Conservation (phyloP, 2,113 vertebrate genomes). For the Pseudopodoces humilis region DNA sequence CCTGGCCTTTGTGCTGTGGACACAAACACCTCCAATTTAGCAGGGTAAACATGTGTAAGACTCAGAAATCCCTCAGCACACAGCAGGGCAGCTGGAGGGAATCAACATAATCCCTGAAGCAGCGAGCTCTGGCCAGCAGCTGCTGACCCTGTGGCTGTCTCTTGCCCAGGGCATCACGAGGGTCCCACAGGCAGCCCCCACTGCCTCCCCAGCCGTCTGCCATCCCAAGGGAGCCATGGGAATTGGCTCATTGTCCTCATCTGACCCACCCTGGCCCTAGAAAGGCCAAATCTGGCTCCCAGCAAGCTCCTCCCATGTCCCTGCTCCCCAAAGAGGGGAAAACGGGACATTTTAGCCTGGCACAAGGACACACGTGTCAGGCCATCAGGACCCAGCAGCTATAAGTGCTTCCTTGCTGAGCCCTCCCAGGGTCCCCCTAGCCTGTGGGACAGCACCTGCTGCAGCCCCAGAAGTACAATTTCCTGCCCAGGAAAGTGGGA, state of each 20-base stretch:
- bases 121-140: not conserved
- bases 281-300: not conserved
- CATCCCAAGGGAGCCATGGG: rapidly evolving
- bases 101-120: not conserved
- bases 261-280: not conserved
- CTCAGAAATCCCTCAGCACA: not conserved
- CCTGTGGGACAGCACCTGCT: rapidly evolving
- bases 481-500: not conserved
- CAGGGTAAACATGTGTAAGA: not conserved
- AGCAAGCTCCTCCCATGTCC: not conserved
- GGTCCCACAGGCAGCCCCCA: rapidly evolving
- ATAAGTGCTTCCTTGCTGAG: rapidly evolving
- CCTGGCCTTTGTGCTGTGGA: not conserved
- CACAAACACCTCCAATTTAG: not conserved
- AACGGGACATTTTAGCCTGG: rapidly evolving
- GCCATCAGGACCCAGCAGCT: not conserved
- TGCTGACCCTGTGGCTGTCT: rapidly evolving
- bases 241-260: rapidly evolving
- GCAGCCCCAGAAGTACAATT: not conserved
- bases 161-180: rapidly evolving
- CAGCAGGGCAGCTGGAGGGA: not conserved
- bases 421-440: not conserved
- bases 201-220: not conserved
- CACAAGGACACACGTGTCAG: not conserved
- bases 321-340: not conserved